Evolutionary conservation across 2,888 invertebrate genomes (phyloP).

Genomic region (Gari tellinella): DNA sequence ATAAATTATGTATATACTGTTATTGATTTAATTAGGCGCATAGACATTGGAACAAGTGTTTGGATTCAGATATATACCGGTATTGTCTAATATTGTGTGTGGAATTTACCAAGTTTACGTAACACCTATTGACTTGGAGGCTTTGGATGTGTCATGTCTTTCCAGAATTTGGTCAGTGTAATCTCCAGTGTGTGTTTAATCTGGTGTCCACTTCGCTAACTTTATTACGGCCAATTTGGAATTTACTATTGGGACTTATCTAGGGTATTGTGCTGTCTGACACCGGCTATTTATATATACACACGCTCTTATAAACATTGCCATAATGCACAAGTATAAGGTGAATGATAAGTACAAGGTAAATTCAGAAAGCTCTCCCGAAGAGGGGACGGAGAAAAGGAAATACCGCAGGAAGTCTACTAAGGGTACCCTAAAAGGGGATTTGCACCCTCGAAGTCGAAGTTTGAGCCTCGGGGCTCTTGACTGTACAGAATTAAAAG

Average conservation of each 20-base stretch:
- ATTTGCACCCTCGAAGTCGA: constrained; percentile 40
- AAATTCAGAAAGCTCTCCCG: background rate
- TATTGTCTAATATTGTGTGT: background rate
- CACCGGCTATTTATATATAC: too few species aligned
- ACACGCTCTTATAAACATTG: background rate
- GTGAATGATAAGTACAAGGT: constrained; percentile 56
- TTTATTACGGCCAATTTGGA: constrained; percentile 45
- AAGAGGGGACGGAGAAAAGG: constrained; percentile 27
- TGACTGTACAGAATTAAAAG: constrained; percentile 36
- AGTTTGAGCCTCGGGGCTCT: constrained; percentile 56
- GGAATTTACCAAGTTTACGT: constrained; percentile 1
- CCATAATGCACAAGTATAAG: constrained; percentile 60
- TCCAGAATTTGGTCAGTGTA: too few species aligned
- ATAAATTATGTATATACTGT: too few species aligned
- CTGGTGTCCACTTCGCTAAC: constrained; percentile 8
- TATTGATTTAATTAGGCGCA: too few species aligned
- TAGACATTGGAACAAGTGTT: too few species aligned
- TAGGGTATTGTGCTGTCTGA: background rate
- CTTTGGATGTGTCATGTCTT: too few species aligned
- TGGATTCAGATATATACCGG: too few species aligned
- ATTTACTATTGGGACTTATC: constrained; percentile 45
- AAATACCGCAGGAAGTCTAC: constrained; percentile 50
- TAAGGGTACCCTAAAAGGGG: constrained; percentile 26
- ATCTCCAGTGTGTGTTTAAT: background rate
- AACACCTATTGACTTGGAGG: constrained; percentile 11